Base-by-base conservation (phyloP, 2,113 vertebrate genomes). In the Gulo gulo region DNA sequence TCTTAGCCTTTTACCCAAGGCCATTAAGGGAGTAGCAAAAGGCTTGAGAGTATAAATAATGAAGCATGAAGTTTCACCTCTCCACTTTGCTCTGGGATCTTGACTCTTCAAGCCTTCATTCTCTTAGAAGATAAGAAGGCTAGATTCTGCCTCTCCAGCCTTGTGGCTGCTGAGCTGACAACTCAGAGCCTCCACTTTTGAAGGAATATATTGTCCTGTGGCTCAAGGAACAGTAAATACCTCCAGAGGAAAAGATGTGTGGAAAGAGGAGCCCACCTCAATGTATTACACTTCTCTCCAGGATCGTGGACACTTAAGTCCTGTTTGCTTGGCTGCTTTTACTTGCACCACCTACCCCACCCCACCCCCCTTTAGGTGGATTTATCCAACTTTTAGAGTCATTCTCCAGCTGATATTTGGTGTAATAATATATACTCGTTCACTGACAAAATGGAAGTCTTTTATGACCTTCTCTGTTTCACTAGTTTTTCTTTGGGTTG, bases 341-440 rank as follows among this genome's bases (percentile, higher is more conserved):
- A 0, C 29, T 89, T 36, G 0, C 0, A 4, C 10, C 6, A 34
- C 2, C 15, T 81, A 34, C 47, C 4, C 7, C 20, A 16, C 7
- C 34, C 6, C 15, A 36, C 13, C 7, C 16, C 6, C 3, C 52
- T 85, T 15, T 20, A 34, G 13, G 15, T 59, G 26, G 23, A 50
- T 4, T 31, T 69, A 39, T 4, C 20, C 10, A 45, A 0, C 7
- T 61, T 31, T 31, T 74, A 50, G 34, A 29, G 7, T 39, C 10
- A 31, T 59, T 50, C 5, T 61, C 71, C 13, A 1, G 11, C 14
- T 52, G 4, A 18, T 5, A 18, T 7, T 10, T 47, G 6, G 12
- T 36, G 7, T 73, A 9, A 45, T 55, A 73, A 31, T 52, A 36
- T 1, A 52, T 0, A 26, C 2, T 5, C 14, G 3, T 67, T 84